Evolutionary conservation across 2,797 vertebrate species (phyloP).

Genomic region (Falco columbarius): DNA sequence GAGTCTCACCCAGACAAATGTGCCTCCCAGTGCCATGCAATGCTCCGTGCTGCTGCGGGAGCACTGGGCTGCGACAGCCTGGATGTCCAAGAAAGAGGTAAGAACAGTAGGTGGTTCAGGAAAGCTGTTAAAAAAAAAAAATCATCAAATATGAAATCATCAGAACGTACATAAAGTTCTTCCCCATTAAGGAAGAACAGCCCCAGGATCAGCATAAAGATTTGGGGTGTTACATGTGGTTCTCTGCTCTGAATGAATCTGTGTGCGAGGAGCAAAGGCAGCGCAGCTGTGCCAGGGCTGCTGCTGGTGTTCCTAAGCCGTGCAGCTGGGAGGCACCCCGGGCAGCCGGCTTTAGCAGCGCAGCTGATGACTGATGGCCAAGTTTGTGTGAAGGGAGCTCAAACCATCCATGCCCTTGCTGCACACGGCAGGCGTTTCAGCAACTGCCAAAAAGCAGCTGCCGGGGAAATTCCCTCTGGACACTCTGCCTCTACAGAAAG

Average conservation of each 20-base stretch:
- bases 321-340: not conserved
- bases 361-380: not conserved
- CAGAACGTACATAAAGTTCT: not conserved
- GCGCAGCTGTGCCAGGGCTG: not conserved
- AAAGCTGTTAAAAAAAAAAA: not conserved
- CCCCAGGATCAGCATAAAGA: not conserved
- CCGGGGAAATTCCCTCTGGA: not conserved
- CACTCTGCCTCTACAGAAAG: not conserved
- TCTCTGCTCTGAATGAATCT: not conserved
- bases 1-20: not conserved
- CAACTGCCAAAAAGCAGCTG: not conserved
- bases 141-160: not conserved
- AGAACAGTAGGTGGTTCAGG: not conserved
- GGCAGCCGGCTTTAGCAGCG: not conserved
- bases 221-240: not conserved
- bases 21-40: not conserved
- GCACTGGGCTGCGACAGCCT: not conserved
- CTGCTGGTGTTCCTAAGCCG: not conserved
- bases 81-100: not conserved
- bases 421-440: not conserved
- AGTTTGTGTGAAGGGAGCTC: not conserved
- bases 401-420: not conserved
- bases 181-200: not conserved
- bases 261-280: not conserved
- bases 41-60: not conserved